Conservation (phyloP, 1,140 invertebrate species). For the Pinna nobilis region DNA sequence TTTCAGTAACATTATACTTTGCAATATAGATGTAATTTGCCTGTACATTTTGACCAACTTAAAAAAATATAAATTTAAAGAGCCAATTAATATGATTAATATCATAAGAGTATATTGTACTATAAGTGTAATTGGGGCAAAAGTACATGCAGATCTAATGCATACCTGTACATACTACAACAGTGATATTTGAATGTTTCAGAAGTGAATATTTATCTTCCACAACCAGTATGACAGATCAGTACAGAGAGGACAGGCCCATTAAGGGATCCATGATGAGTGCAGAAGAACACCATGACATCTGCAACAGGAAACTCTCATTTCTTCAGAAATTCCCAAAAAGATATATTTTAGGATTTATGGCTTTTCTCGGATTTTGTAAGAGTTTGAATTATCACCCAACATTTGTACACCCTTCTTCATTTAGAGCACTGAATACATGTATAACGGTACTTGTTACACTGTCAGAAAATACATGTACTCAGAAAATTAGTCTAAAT, state of each 20-base stretch:
- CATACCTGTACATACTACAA: too few relatives aligned
- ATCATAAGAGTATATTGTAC: too few relatives aligned
- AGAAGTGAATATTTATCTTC: not conserved
- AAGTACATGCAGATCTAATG: too few relatives aligned
- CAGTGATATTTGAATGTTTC: not conserved
- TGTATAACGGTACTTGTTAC: not conserved
- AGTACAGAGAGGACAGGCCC: slow-evolving; percentile 20
- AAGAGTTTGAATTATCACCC: slow-evolving; percentile 25
- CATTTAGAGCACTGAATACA: too few relatives aligned
- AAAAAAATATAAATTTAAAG: too few relatives aligned
- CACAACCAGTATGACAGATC: not conserved
- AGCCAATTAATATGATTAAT: too few relatives aligned
- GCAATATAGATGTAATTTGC: too few relatives aligned
- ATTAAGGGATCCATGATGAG: slow-evolving; percentile 31
- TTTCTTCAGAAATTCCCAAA: slow-evolving; percentile 55
- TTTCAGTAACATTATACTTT: too few relatives aligned
- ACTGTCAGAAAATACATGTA: not conserved
- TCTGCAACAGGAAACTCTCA: slow-evolving; percentile 24
- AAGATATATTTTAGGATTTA: slow-evolving; percentile 64
- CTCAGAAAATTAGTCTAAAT: not conserved
- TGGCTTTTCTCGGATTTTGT: slow-evolving; percentile 69
- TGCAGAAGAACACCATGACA: slow-evolving; percentile 49
- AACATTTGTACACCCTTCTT: not conserved
- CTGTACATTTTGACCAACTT: too few relatives aligned
- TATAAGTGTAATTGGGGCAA: too few relatives aligned